Evolutionary conservation across 2,113 vertebrate species (phyloP), one percentile per base, ranked within the genome.

Genomic region (Macrotus californicus): DNA sequence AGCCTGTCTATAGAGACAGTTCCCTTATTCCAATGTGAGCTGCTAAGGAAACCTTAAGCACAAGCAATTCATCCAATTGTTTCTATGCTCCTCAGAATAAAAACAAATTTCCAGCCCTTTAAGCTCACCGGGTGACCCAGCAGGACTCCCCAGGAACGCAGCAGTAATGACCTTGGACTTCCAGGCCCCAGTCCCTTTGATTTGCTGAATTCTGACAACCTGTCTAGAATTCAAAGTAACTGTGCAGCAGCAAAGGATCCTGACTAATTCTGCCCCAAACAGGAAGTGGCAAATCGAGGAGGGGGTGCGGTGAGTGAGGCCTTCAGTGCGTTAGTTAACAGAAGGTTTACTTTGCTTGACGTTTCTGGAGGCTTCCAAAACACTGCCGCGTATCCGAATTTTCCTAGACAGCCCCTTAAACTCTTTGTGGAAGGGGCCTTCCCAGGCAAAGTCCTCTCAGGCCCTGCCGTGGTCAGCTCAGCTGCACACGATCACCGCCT

Each of bases 361-460:
- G 56, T 69, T 91, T 91, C 89, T 70, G 91, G 85, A 86, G 50
- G 66, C 82, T 95, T 92, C 86, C 89, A 50, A 39, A 84, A 39
- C 66, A 11, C 15, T 2, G 21, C 64, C 15, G 14, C 22, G 14
- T 39, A 1, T 50, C 43, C 79, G 16, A 39, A n/a, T 92, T 79
- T 73, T 56, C 64, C 76, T 41, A 24, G 73, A 73, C 52, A 11
- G 75, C 52, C 36, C 29, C 39, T 79, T 50, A 7, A 41, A 59
- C 54, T 29, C 46, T 69, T 52, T 50, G 70, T 26, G 7, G 81
- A 72, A 31, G 2, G 41, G 80, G 87, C 93, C 43, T 86, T 93
- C 61, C 79, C 73, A 48, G 75, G 82, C 85, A 48, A 77, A 77
- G 92, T 31, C 34, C 3, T 92, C 92, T 70, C 87, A 75, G 93